Evolutionary conservation across 2,113 vertebrate genomes (phyloP).

Genomic region (Copsychus sechellarum): DNA sequence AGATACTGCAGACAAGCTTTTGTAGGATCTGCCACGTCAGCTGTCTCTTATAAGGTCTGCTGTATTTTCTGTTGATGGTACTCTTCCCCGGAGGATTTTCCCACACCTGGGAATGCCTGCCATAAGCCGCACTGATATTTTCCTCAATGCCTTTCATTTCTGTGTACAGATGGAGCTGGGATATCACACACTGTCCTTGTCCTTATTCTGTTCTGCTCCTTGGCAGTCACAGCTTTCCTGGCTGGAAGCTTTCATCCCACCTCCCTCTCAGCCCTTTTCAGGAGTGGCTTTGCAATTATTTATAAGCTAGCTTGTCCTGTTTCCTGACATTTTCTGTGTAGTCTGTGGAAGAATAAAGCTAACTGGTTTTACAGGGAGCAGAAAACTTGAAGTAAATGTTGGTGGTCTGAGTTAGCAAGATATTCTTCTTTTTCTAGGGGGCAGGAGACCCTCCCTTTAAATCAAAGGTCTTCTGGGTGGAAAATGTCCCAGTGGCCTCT

Average conservation of each 20-base stretch:
- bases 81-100: constrained; percentile 45
- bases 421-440: not conserved
- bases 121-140: constrained; percentile 42
- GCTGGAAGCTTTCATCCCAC: constrained; percentile 46
- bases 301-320: constrained; percentile 38
- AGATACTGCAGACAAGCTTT: constrained; percentile 53
- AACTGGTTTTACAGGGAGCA: not conserved
- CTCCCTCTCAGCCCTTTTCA: constrained; percentile 32
- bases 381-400: not conserved
- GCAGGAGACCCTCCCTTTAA: not conserved
- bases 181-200: constrained; percentile 46
- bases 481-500: not conserved
- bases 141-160: constrained; percentile 51
- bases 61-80: constrained; percentile 59
- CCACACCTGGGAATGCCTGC: constrained; percentile 58
- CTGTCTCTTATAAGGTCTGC: constrained; percentile 56
- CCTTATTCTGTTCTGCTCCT: constrained; percentile 50
- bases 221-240: constrained; percentile 38
- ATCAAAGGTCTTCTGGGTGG: not conserved
- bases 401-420: not conserved
- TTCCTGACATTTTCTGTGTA: constrained; percentile 21
- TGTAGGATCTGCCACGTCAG: constrained; percentile 63
- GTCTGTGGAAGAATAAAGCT: not conserved
- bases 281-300: constrained; percentile 51
- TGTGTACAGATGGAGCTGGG: constrained; percentile 47